Evolutionary conservation across 2,888 invertebrate species (phyloP), one percentile per base, ranked within the genome.

Genomic region (Erynnis tages): DNA sequence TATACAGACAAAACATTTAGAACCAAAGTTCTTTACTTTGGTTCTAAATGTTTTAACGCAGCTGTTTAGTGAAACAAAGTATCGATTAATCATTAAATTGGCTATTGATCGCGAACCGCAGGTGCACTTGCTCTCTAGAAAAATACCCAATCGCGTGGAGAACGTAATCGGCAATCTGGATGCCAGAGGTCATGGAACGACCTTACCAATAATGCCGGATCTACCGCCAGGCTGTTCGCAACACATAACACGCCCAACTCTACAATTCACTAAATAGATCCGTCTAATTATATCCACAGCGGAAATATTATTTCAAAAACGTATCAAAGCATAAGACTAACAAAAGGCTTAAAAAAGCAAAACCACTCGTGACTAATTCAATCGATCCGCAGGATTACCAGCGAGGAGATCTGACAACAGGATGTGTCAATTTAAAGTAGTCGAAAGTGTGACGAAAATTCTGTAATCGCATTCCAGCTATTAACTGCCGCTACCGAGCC

Each of bases 361-460:
- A 44, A 35, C 35, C 7, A 21, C 64, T 72, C 67, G 71, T 73
- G 72, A 81, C 77, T 76, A 76, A 80, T 76, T 79, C 76, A 76
- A 76, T 76, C 67, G 71, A 79, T 72, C 66, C 64, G 69, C 67
- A 74, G 77, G 79, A 83, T 82, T 79, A 83, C 79, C 77, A 30
- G 76, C 73, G 74, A 78, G 79, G 79, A 81, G 82, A 83, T 79
- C 79, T 74, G 76, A 83, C 80, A 77, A 79, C 87, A 87, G 87
- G 87, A 87, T 84, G 77, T 76, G 82, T 86, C 83, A 82, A 82
- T 87, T 87, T 78, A 77, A 81, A 82, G 79, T 77, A 81, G 76
- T 76, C 67, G 76, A 79, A 83, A 76, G 72, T 68, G 71, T 73
- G 75, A 77, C 76, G 53, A 58, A 69, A 71, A 71, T 67, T 71